These are phyloP conservation scores for Neoitamus cyanurus DNA, from an alignment of 2,888 invertebrate genomes.

Conservation along the genomic window DNA sequence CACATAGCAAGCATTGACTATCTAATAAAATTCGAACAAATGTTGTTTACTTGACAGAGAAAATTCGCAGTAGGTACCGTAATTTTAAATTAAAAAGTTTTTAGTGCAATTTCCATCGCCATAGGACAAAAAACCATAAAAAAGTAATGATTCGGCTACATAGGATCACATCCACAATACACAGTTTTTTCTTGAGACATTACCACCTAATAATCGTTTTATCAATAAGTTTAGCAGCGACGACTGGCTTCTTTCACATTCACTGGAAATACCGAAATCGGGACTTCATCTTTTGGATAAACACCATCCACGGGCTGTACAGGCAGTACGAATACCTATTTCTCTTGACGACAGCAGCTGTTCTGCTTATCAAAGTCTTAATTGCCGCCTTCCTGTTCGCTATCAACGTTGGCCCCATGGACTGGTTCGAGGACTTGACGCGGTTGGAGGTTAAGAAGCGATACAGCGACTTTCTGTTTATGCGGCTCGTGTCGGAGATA, in stretches of 20 bases:
- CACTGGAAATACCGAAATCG: neutral
- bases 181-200: neutral
- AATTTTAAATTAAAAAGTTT: neutral
- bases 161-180: neutral
- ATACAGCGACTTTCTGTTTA: slow-evolving; percentile 61
- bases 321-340: slow-evolving; percentile 17
- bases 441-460: slow-evolving; percentile 62
- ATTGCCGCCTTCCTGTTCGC: slow-evolving; percentile 55
- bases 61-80: neutral
- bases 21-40: neutral
- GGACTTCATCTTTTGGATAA: slow-evolving; percentile 19
- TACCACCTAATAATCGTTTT: slow-evolving; percentile 11
- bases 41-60: neutral
- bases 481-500: slow-evolving; percentile 61
- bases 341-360: neutral
- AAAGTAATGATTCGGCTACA: neutral
- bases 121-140: neutral
- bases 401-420: slow-evolving; percentile 56
- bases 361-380: slow-evolving; percentile 56
- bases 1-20: neutral
- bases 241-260: slow-evolving; percentile 13
- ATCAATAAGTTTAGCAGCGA: neutral
- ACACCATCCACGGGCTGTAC: neutral
- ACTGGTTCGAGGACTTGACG: slow-evolving; percentile 55
- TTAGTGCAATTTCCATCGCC: neutral